Evolutionary conservation across 2,888 invertebrate genomes (phyloP).

Genomic region (Eurois occulta): DNA sequence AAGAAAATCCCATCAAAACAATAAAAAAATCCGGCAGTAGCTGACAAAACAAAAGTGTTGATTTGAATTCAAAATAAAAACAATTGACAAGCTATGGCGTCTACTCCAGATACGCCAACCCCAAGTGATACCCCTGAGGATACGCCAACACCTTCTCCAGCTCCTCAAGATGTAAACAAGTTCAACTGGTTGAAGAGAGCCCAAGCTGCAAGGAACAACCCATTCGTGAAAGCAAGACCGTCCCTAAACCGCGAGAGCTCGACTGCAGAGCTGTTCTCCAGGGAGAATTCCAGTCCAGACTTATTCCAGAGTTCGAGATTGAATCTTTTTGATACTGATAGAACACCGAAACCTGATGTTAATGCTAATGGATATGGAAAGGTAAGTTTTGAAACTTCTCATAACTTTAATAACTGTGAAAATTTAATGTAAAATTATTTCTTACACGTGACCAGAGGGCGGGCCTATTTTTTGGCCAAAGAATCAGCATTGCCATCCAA

Average conservation of each 20-base stretch:
- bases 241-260: constrained; percentile 86
- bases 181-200: constrained; percentile 85
- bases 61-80: constrained; percentile 1
- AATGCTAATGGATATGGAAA: constrained; percentile 75
- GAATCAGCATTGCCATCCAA: too few relatives aligned
- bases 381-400: constrained; percentile 70
- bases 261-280: constrained; percentile 83
- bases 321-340: constrained; percentile 87
- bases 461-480: too few relatives aligned
- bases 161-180: constrained; percentile 76
- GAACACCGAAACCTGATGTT: constrained; percentile 83
- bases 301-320: constrained; percentile 87
- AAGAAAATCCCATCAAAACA: not conserved
- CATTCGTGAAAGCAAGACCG: constrained; percentile 84
- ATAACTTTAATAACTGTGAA: not conserved
- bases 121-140: constrained; percentile 75
- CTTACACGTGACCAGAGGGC: too few relatives aligned
- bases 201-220: constrained; percentile 80
- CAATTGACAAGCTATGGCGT: constrained; percentile 45
- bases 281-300: constrained; percentile 85
- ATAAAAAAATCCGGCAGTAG: not conserved
- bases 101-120: constrained; percentile 70
- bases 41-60: constrained; percentile 1
- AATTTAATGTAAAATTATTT: not conserved
- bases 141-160: constrained; percentile 79